Percentiles rank a stretch among this genome's conserved stretches.
phyloP scores from a whole-genome alignment of 2,888 invertebrate genomes.

The Macrophya annulata region DNA sequence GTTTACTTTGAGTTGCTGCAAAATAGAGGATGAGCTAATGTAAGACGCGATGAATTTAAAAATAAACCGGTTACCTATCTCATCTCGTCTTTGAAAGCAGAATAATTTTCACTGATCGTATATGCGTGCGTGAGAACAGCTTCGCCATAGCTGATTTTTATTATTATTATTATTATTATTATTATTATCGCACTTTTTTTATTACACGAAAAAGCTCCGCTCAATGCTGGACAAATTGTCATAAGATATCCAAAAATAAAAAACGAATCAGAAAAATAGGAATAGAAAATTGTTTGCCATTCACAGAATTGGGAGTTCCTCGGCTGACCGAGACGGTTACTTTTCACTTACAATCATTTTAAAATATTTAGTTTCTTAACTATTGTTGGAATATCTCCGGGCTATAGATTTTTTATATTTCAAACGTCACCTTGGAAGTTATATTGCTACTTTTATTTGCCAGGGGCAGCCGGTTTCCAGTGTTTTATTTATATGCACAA shows the following conservation, averaged over 20 bases:
- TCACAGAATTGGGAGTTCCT: not conserved
- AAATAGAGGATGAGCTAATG: constrained; percentile 51
- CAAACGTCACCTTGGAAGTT: constrained; percentile 39
- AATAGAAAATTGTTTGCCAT: not conserved
- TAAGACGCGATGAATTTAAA: constrained; percentile 40
- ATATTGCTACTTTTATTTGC: constrained; percentile 40
- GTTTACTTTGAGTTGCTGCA: constrained; percentile 27
- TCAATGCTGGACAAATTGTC: not conserved
- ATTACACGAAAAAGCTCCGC: not conserved
- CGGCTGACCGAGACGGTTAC: not conserved
- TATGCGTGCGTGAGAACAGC: not conserved
- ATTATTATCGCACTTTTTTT: not conserved
- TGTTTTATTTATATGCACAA: constrained; percentile 51
- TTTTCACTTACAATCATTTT: not conserved
- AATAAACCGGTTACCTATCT: constrained; percentile 47
- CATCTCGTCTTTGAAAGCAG: not conserved
- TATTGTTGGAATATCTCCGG: not conserved
- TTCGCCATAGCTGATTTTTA: not conserved
- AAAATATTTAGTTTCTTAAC: not conserved
- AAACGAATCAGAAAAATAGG: not conserved
- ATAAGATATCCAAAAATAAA: not conserved
- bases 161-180: too few species aligned
- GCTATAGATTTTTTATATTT: constrained; percentile 1
- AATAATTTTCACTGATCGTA: constrained; percentile 27
- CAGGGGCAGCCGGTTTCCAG: constrained; percentile 49